phyloP scores from a whole-genome alignment of 2,888 invertebrate genomes.

The Pseudococcus jackbeardsleyi region DNA sequence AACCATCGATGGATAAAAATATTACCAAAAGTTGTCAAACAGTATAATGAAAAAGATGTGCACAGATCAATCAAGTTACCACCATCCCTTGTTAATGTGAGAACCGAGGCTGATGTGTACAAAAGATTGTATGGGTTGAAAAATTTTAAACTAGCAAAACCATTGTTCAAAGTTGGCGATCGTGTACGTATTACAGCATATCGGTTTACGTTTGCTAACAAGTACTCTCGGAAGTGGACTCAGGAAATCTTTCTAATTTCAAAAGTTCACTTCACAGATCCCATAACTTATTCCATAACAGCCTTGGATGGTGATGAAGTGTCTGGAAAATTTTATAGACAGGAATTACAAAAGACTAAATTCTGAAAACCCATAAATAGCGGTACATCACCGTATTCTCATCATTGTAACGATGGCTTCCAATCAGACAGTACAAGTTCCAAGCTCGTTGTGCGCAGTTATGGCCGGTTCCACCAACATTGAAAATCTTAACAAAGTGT shows the following conservation, averaged over 20 bases:
- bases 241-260: constrained; percentile 42
- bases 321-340: constrained; percentile 42
- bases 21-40: constrained; percentile 67
- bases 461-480: neutral
- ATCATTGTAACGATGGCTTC: neutral
- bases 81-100: constrained; percentile 30
- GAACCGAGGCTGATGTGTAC: constrained; percentile 51
- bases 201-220: neutral
- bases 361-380: neutral
- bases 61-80: constrained; percentile 56
- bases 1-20: constrained; percentile 68
- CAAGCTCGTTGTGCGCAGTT: neutral
- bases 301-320: constrained; percentile 3
- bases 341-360: constrained; percentile 43
- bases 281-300: constrained; percentile 32
- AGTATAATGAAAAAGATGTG: constrained; percentile 67
- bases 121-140: neutral
- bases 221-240: constrained; percentile 40
- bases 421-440: neutral
- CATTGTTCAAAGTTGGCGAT: constrained; percentile 2
- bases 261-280: constrained; percentile 1
- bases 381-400: neutral
- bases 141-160: constrained; percentile 45
- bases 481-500: neutral
- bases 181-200: constrained; percentile 18